A percentile compares a stretch with the other conserved stretches of the same genome.
Conservation (phyloP, 2,888 invertebrate species). For the Melieria omissa region DNA sequence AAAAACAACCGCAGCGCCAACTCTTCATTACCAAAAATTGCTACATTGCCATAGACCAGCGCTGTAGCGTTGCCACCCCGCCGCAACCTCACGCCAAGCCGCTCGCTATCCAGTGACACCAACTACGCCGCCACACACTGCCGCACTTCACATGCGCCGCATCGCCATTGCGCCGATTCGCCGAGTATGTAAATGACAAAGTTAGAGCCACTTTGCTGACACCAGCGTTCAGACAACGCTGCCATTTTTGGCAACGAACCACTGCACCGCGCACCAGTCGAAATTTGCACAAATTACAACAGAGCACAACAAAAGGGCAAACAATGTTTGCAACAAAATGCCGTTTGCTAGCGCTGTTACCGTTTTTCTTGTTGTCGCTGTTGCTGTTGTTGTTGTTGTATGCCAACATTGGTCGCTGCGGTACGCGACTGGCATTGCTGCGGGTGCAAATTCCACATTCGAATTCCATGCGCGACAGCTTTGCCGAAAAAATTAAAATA, state of each 20-base stretch:
- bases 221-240: not conserved
- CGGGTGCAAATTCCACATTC: conserved; percentile 26
- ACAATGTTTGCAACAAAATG: conserved; percentile 27
- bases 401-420: conserved; percentile 18
- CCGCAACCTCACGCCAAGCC: conserved; percentile 12
- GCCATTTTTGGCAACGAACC: conserved; percentile 27
- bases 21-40: conserved; percentile 2
- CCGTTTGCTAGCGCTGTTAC: not conserved
- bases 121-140: too few relatives aligned
- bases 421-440: not conserved
- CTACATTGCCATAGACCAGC: conserved; percentile 16
- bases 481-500: conserved; percentile 29
- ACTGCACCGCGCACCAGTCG: not conserved
- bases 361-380: conserved; percentile 7
- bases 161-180: not conserved
- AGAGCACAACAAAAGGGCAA: conserved; percentile 25
- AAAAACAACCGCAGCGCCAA: conserved; percentile 24
- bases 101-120: too few relatives aligned
- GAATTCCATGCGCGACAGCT: conserved; percentile 8
- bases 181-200: conserved; percentile 31
- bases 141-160: not conserved
- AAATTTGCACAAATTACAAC: conserved; percentile 33
- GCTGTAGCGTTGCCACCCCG: not conserved
- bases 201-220: conserved; percentile 15
- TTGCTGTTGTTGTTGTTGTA: conserved; percentile 18